Evolutionary conservation across 2,113 vertebrate genomes (phyloP), one percentile per base, ranked within the genome.

Genomic region (Antechinus flavipes): DNA sequence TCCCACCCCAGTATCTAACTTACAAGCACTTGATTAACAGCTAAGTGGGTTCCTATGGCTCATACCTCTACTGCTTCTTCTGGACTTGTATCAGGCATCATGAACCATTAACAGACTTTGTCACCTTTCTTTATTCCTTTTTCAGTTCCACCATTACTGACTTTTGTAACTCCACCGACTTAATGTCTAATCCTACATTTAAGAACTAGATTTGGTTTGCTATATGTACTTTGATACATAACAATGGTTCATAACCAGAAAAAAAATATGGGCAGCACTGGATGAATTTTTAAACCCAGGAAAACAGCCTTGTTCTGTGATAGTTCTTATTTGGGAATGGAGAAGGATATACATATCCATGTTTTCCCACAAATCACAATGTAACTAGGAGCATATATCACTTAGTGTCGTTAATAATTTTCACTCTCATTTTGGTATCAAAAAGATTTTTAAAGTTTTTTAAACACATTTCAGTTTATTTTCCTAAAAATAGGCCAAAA

Each of bases 1-100:
- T 35, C 35, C 68, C 2, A 7, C 26, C 89, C 92, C 30, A 30
- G 30, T 89, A 7, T n/a, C 30, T 56, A 49, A 4, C 23, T 52
- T 93, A 89, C 89, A 95, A 89, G 96, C 93, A 76, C 0, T 0
- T 76, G 5, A n/a, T 22, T 76, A 35, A n/a, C 68, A 76, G 8
- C 35, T 76, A 76, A n/a, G 14, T 76, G 35, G 16, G n/a, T 76
- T 76, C 35, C 6, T 6, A 76, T 76, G 6, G 68, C 68, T 12
- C 68, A n/a, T 42, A 76, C 6, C 27, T 16, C 16, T 46, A 68
- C 25, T 10, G 14, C 54, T 92, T 49, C 26, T 42, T 94, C 52
- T 76, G 91, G 30, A 46, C 42, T 94, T 90, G 6, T 89, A 61
- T 19, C 90, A 91, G 4, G 3, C 9, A n/a, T 76, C 35, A 42